Base-by-base conservation (phyloP, 2,113 vertebrate genomes). In the Plecturocebus donacophilus region DNA sequence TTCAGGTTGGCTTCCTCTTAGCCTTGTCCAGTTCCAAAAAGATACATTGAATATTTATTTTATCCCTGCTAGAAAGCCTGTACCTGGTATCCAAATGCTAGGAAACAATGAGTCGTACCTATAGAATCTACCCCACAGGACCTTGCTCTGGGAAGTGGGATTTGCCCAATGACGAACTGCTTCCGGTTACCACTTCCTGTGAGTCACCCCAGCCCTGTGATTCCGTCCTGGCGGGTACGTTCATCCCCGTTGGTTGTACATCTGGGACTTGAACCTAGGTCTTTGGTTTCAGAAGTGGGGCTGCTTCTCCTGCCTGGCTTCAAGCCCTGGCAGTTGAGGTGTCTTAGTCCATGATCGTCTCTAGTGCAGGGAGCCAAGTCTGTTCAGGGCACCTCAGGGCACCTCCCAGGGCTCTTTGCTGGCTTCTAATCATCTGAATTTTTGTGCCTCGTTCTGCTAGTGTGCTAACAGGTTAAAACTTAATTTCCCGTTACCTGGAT, bases 401-500 rank as follows among this genome's bases (percentile, higher is more conserved):
- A 20, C 8, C 66, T 58, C 68, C 45, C 6, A 0, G 30, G 8
- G 58, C 42, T 49, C 56, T 38, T 70, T 30, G 42, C 81, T 35
- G 56, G 54, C 76, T 88, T 38, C 3, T 14, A 58, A 10, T 80
- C 32, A 12, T 71, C 82, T 0, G 5, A 3, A 8, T 42, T 49
- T 49, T 45, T n/a, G 79, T 84, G 42, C 49, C 2, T 40, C 7
- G 1, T 86, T 56, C 85, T 90, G 64, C 61, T 45, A 40, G 54
- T 82, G 79, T 27, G 49, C 12, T 16, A 80, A 77, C 86, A 87
- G 80, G 4, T 91, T 49, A 97, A 86, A 93, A 97, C 94, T 96
- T 95, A 94, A 87, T 95, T 97, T 97, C 91, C 97, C 91, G 49
- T 88, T 85, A 91, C 96, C 77, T 42, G 96, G 96, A 76, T 88